Percentiles rank a stretch among this genome's conserved stretches.
Evolutionary conservation across 2,888 invertebrate species (phyloP).

Genomic region (Zootermopsis nevadensis): DNA sequence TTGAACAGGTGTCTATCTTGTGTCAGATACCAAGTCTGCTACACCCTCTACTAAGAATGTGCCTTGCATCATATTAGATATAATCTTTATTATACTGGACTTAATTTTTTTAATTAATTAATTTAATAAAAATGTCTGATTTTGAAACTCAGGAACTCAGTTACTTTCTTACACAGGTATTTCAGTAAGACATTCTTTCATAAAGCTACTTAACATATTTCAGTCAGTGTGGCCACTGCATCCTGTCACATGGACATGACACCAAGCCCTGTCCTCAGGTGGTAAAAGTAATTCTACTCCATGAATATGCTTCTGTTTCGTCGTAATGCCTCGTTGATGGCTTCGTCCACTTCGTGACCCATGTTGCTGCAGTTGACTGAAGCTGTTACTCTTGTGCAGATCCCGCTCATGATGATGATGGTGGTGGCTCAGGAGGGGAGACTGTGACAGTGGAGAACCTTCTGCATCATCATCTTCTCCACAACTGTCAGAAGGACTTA

Average conservation of each 20-base stretch:
- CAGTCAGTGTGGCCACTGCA: slow-evolving; percentile 24
- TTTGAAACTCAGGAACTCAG: neutral
- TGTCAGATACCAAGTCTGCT: too few relatives aligned
- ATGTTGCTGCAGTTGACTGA: slow-evolving; percentile 11
- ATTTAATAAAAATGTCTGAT: neutral
- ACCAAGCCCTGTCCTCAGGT: slow-evolving; percentile 25
- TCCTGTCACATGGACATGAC: slow-evolving; percentile 26
- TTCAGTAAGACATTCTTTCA: too few relatives aligned
- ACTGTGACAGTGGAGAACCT: slow-evolving; percentile 37
- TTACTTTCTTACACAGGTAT: neutral
- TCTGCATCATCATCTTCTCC: slow-evolving; percentile 44
- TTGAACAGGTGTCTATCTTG: too few relatives aligned
- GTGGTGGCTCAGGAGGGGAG: slow-evolving; percentile 39
- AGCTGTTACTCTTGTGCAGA: slow-evolving; percentile 20
- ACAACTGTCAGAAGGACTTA: slow-evolving; percentile 65
- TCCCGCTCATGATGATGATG: neutral
- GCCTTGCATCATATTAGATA: too few relatives aligned
- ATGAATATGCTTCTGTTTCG: neutral
- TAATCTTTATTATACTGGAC: too few relatives aligned
- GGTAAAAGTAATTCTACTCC: slow-evolving; percentile 14
- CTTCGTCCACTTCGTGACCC: neutral
- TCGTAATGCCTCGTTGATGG: neutral
- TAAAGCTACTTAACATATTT: neutral
- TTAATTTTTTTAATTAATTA: too few relatives aligned
- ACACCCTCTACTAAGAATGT: too few relatives aligned